A percentile compares a stretch with the other conserved stretches of the same genome.
Conservation (phyloP, 2,888 invertebrate species). For the Ligdia adustata region DNA sequence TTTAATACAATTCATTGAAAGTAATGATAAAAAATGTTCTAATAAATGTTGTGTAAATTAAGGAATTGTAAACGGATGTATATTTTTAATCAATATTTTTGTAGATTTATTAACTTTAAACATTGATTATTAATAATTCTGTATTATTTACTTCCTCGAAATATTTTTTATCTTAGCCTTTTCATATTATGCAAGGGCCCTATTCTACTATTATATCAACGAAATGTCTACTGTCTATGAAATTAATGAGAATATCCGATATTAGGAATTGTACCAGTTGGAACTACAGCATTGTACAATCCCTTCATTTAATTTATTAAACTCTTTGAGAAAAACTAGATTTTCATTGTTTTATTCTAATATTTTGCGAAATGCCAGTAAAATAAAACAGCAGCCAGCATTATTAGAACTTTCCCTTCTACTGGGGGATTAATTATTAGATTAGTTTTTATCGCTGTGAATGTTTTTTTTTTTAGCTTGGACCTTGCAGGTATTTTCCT, state of each 20-base stretch:
- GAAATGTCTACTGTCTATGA: too few species aligned
- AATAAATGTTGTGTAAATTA: conserved; percentile 42
- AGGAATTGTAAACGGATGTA: conserved; percentile 50
- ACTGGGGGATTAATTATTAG: too few species aligned
- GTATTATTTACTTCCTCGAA: conserved; percentile 17
- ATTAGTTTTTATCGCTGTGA: too few species aligned
- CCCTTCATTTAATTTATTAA: conserved; percentile 53
- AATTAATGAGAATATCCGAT: background rate
- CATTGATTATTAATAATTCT: conserved; percentile 19
- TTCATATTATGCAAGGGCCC: conserved; percentile 41
- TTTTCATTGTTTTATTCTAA: background rate
- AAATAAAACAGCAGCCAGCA: too few species aligned
- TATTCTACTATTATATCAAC: conserved; percentile 22
- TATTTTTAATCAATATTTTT: conserved; percentile 47
- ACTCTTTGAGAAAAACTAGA: conserved; percentile 39
- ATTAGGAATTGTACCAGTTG: conserved; percentile 33
- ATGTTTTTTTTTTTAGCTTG: too few species aligned
- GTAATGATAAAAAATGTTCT: conserved; percentile 33
- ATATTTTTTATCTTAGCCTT: too few species aligned
- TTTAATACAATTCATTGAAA: conserved; percentile 39
- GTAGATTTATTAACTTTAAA: conserved; percentile 39
- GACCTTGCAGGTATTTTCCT: too few species aligned
- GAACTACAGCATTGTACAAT: conserved; percentile 52
- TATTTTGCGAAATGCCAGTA: too few species aligned
- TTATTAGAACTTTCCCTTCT: too few species aligned